A percentile compares a stretch with the other conserved stretches of the same genome.
Evolutionary conservation across 1,140 invertebrate species (phyloP).

Genomic region (Rhagoletis zephyria): DNA sequence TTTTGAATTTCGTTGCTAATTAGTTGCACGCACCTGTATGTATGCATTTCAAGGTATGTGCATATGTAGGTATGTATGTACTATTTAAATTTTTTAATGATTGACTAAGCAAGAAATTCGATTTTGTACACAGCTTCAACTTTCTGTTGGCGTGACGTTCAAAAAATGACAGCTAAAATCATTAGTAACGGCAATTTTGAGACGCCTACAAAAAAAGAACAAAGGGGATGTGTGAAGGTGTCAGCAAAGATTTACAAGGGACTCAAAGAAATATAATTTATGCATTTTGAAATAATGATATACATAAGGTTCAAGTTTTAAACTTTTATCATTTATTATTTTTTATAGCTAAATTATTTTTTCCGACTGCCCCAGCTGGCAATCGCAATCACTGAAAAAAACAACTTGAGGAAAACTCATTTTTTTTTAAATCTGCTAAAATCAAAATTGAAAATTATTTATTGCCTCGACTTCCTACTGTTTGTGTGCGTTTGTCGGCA

Average conservation of each 20-base stretch:
- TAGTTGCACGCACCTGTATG: too few species aligned
- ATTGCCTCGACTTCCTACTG: slow-evolving; percentile 14
- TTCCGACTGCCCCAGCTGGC: neutral
- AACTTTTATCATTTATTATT: slow-evolving; percentile 3
- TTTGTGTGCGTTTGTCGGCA: slow-evolving; percentile 1
- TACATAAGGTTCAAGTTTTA: neutral
- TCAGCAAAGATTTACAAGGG: neutral
- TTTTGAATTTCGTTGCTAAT: too few species aligned
- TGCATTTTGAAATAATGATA: slow-evolving; percentile 14
- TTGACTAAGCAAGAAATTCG: slow-evolving; percentile 4
- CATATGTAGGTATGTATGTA: neutral
- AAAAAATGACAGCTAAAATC: slow-evolving; percentile 18
- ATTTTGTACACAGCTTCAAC: slow-evolving; percentile 8
- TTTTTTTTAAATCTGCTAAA: neutral
- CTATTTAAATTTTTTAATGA: neutral
- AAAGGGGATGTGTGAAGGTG: too few species aligned
- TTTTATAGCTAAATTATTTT: neutral
- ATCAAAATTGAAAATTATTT: slow-evolving; percentile 36
- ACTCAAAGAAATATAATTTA: neutral
- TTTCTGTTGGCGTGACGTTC: neutral
- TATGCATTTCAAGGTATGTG: neutral
- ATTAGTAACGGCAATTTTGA: slow-evolving; percentile 44
- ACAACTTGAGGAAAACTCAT: neutral
- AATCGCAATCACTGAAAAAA: neutral
- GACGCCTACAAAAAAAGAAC: neutral